These are phyloP conservation scores for Galemys pyrenaicus DNA, from an alignment of 2,113 vertebrate genomes.

Conservation along the genomic window DNA sequence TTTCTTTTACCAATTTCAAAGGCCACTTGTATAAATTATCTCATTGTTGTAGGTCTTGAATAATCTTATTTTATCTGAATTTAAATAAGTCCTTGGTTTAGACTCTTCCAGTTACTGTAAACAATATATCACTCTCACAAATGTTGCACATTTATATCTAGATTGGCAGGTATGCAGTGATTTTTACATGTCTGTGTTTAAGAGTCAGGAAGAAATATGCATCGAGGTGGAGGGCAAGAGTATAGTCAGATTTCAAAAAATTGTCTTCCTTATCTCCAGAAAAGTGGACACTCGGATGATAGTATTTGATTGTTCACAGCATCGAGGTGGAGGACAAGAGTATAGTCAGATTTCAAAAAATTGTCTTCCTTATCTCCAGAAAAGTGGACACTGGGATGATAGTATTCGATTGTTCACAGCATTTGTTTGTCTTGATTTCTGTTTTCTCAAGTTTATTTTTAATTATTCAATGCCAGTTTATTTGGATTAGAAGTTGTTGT, in stretches of 20 bases:
- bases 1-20: constrained; percentile 1
- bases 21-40: neutral
- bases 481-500: neutral
- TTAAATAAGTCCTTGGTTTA: constrained; percentile 60
- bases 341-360: neutral
- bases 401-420: no score
- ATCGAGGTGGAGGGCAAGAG: neutral
- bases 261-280: neutral
- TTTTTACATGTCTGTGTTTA: constrained; percentile 33
- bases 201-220: neutral
- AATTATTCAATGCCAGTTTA: neutral
- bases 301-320: neutral
- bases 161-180: constrained; percentile 50
- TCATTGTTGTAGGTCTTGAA: constrained; percentile 9
- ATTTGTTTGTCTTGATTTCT: constrained; percentile 3
- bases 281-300: neutral
- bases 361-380: neutral
- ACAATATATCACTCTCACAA: constrained; percentile 56
- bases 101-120: constrained; percentile 64
- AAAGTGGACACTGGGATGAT: neutral
- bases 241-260: neutral
- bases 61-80: constrained; percentile 70
- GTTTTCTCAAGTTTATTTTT: constrained; percentile 12
- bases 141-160: constrained; percentile 58
- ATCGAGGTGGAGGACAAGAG: neutral